phyloP scores from a whole-genome alignment of 1,140 invertebrate genomes.

The Cydia pomonella region DNA sequence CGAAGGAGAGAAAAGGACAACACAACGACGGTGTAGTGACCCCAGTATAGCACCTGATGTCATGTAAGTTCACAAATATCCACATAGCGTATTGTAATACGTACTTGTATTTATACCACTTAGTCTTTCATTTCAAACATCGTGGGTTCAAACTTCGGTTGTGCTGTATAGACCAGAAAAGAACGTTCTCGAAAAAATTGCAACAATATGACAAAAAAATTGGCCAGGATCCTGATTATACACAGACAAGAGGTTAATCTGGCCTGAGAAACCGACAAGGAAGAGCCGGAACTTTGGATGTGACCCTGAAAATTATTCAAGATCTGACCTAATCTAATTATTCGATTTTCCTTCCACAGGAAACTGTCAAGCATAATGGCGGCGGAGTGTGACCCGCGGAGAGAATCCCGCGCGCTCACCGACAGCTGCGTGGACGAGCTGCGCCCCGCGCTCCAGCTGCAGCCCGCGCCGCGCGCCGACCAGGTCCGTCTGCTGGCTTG shows the following conservation, averaged over 20 bases:
- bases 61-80: conserved; percentile 66
- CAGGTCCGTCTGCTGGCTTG: conserved; percentile 39
- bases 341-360: conserved; percentile 41
- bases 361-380: conserved; percentile 56
- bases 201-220: too few species aligned
- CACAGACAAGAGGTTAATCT: too few species aligned
- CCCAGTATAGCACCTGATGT: conserved; percentile 88
- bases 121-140: too few species aligned
- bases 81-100: neutral
- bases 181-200: too few species aligned
- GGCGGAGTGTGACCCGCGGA: conserved; percentile 41
- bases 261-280: too few species aligned
- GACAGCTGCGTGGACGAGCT: conserved; percentile 71
- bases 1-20: conserved; percentile 83
- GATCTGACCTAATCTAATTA: too few species aligned
- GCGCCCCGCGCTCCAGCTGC: conserved; percentile 37
- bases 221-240: too few species aligned
- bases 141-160: too few species aligned
- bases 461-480: conserved; percentile 35
- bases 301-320: too few species aligned
- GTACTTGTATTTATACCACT: too few species aligned
- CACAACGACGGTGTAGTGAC: conserved; percentile 88
- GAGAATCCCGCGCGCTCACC: conserved; percentile 50
- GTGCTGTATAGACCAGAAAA: too few species aligned
- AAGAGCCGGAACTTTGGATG: too few species aligned